Percentiles rank a stretch among this genome's conserved stretches.
phyloP scores from a whole-genome alignment of 35 echinoderm and acorn worm species.

The Diadema setosum region DNA sequence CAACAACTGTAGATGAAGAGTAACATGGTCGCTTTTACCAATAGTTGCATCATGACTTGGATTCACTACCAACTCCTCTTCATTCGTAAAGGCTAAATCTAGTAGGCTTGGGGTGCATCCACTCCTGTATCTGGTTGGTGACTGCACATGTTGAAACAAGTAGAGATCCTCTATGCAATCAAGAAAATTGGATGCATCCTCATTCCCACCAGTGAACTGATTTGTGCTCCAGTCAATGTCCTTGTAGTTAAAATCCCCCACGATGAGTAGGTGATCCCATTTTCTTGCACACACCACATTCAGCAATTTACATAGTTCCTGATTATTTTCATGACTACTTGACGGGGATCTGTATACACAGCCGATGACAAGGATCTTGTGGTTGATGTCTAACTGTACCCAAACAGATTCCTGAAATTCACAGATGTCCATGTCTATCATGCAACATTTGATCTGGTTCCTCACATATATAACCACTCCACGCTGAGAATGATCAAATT shows the following conservation, averaged over 20 bases:
- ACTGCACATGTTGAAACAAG: neutral
- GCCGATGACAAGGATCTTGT: too few species aligned
- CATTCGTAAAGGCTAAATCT: neutral
- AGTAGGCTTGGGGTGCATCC: neutral
- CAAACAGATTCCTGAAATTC: too few species aligned
- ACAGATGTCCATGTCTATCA: neutral
- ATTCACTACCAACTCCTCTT: neutral
- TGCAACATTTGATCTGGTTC: neutral
- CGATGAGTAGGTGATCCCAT: neutral
- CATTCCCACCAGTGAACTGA: neutral
- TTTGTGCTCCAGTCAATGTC: neutral
- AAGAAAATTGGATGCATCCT: neutral
- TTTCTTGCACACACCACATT: too few species aligned
- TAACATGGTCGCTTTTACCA: constrained; percentile 36
- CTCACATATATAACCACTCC: neutral
- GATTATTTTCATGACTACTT: too few species aligned
- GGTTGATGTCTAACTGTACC: too few species aligned
- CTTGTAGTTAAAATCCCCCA: neutral
- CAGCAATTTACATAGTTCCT: too few species aligned
- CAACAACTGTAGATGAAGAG: neutral
- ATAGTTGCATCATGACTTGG: neutral
- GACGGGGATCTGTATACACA: too few species aligned
- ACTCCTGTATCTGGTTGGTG: neutral
- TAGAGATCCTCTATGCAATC: neutral
- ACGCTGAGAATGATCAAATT: neutral